Evolutionary conservation across 2,113 vertebrate species (phyloP), one percentile per base, ranked within the genome.

Genomic region (Equus przewalskii): DNA sequence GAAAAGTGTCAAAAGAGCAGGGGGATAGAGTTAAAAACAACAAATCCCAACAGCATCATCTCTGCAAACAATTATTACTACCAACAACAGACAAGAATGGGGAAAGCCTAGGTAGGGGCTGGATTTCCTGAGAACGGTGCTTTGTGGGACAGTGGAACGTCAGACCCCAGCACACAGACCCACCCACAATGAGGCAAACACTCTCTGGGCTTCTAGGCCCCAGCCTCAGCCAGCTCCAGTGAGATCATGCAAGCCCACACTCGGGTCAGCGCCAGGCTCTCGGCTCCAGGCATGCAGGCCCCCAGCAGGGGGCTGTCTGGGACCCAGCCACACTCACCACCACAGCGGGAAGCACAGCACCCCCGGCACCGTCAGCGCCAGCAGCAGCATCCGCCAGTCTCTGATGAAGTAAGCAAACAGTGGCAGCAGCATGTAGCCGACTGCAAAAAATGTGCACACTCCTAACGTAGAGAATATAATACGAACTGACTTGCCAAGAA

Each of bases 351-450:
- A 60, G 79, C 85, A 98, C 75, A 99, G 92, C 89, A 99, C 73
- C 24, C 98, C 97, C 0, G 99, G 98, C 80, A 99, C 4, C 0
- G 98, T 88, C 60, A 99, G 96, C 22, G 87, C 94, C 28, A 99
- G 72, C 36, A 99, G 98, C 62, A 99, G 98, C 95, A 96, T 99
- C 98, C 98, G 98, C 99, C 99, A 99, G 95, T 99, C 99, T 98
- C 99, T 98, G 93, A 99, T 94, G 96, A 99, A 98, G 98, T 97
- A 99, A 7, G 99, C 99, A 18, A 98, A 80, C 82, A 99, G 94
- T 0, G 99, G 99, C 92, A 99, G 97, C 79, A 99, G 67, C 99
- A 99, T 99, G 98, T 99, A 99, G 96, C 99, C 99, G 3, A 94
- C 6, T 7, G 97, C 98, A 78, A 99, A 99, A 98, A 99, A 99